These are phyloP conservation scores for Hylyphantes graminicola DNA, from an alignment of 1,140 invertebrate species.

Conservation along the genomic window DNA sequence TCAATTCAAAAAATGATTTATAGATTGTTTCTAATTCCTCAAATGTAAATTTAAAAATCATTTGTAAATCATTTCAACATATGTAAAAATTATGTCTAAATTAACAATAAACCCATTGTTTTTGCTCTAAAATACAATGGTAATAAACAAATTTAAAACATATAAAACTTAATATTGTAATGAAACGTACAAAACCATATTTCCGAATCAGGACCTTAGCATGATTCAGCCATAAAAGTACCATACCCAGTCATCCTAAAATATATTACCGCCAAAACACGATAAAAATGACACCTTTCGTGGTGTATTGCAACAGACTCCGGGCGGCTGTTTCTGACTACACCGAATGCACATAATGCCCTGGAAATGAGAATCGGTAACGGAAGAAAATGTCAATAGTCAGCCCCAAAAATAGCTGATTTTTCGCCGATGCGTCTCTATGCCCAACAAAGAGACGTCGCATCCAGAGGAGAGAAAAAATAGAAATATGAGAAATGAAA, in stretches of 20 bases:
- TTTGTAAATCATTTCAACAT: no score
- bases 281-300: background rate
- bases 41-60: no score
- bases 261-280: background rate
- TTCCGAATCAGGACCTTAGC: background rate
- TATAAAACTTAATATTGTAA: no score
- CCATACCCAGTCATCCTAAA: background rate
- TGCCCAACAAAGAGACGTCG: constrained; percentile 2
- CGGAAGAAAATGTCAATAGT: constrained; percentile 27
- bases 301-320: no score
- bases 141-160: no score
- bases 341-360: constrained; percentile 1
- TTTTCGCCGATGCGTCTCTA: background rate
- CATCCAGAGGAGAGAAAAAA: background rate
- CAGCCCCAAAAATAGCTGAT: constrained; percentile 31
- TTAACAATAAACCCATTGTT: no score
- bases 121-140: no score
- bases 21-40: no score
- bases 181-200: background rate
- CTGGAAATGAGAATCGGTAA: background rate
- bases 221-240: background rate
- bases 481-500: constrained; percentile 28
- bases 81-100: no score
- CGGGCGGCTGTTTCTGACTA: background rate
- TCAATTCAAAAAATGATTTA: no score